Evolutionary conservation across 1,140 invertebrate species (phyloP).

Genomic region (Procambarus virginalis): DNA sequence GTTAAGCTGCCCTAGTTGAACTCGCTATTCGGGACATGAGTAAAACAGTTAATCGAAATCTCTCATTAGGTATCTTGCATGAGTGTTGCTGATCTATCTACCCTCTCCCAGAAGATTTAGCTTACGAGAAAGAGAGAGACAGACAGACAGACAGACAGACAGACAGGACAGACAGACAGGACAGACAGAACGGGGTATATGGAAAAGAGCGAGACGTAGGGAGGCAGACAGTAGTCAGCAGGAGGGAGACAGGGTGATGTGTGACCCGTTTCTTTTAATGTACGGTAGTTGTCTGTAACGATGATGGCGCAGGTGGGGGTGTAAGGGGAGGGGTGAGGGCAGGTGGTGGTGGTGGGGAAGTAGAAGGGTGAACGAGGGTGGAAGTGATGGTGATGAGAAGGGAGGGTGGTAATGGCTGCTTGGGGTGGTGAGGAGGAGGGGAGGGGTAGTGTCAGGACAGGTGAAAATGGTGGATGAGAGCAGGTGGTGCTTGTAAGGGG

Average conservation of each 20-base stretch:
- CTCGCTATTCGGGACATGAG: too few relatives aligned
- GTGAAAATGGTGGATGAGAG: background rate
- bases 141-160: background rate
- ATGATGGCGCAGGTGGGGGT: background rate
- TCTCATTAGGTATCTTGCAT: background rate
- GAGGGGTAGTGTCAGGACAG: background rate
- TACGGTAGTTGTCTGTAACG: background rate
- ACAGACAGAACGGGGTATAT: background rate
- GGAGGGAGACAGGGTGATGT: background rate
- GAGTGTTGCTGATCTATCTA: too few relatives aligned
- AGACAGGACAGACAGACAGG: conserved; percentile 3
- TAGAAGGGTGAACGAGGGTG: too few relatives aligned
- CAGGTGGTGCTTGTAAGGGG: background rate
- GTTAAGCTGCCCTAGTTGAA: too few relatives aligned
- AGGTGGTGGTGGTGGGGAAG: background rate
- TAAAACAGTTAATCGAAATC: too few relatives aligned
- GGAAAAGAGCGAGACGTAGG: background rate
- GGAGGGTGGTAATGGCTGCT: background rate
- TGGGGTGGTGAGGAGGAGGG: background rate
- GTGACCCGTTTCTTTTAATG: background rate
- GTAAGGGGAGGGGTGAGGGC: background rate
- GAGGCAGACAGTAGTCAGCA: background rate
- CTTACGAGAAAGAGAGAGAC: background rate
- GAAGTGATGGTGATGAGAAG: background rate
- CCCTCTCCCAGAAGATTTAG: too few relatives aligned